Base-by-base conservation (phyloP, 2,888 invertebrate species). In the Panzeria rudis region DNA sequence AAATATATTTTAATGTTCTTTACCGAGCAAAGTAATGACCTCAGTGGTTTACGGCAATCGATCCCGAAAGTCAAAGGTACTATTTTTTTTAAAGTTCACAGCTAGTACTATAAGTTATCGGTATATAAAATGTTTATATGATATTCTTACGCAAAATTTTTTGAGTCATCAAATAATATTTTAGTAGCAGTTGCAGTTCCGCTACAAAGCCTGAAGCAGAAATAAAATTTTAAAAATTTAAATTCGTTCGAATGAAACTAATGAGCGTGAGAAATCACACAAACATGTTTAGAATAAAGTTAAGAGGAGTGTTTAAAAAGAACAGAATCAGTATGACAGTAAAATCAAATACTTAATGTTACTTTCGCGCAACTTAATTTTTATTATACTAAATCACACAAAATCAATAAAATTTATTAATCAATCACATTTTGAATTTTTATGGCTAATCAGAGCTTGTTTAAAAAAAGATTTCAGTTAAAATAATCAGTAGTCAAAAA, bases 371-470 rank as follows among this genome's bases (percentile, higher is more conserved):
- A n/a, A 61, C 7, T 61, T 50, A n/a, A 17, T 15, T 61, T 73
- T 25, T 50, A 35, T 64, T 75, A 17, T 62, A 7, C 3, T 13
- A n/a, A 47, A 61, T n/a, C 35, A 41, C 15, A 76, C 17, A 56
- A 5, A 7, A 66, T 32, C 20, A 64, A 62, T 66, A 44, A 32
- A 66, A n/a, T 66, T 56, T 32, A 76, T 56, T 64, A 54, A 76
- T 76, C 29, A 76, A 13, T 35, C 47, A 52, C 17, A 11, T 56
- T 25, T 20, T 61, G 35, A 29, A 29, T 29, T 29, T 50, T 50
- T 11, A 44, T 29, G 20, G 11, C 41, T 23, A 61, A 54, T 66
- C 56, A 56, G 35, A 47, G 20, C 3, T 35, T 56, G 56, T 56
- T n/a, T 17, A 25, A 41, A 52, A 75, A 75, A 56, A 23, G 32